These are phyloP conservation scores for Eueides isabella DNA, from an alignment of 1,140 invertebrate species.

Conservation along the genomic window DNA sequence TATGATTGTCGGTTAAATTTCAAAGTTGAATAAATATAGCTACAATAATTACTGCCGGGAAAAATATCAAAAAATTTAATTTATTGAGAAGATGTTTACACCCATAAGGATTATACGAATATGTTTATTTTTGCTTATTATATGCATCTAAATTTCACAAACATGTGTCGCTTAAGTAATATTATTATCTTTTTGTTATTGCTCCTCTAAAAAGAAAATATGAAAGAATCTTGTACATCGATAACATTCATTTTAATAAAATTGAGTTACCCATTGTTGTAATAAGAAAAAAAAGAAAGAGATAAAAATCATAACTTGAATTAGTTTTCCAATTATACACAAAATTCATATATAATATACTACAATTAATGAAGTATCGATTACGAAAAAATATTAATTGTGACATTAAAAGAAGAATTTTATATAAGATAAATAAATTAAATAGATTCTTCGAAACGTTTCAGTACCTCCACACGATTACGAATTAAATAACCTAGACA, in stretches of 20 bases:
- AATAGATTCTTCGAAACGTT: conserved; percentile 34
- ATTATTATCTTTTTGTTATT: background rate
- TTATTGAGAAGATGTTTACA: background rate
- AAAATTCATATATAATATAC: background rate
- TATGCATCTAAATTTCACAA: background rate
- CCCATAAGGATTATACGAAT: background rate
- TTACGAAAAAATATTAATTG: background rate
- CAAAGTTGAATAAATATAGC: background rate
- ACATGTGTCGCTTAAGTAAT: background rate
- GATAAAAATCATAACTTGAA: background rate
- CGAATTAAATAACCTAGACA: conserved; percentile 84
- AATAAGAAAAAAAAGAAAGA: too few species aligned
- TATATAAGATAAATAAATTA: too few species aligned
- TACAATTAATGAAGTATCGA: background rate
- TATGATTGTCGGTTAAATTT: background rate
- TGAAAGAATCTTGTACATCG: too few species aligned
- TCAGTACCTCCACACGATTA: conserved; percentile 84
- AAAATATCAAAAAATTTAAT: background rate
- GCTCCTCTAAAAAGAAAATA: background rate
- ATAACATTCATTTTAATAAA: background rate
- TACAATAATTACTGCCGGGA: background rate
- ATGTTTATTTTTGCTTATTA: conserved; percentile 2
- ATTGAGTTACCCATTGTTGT: background rate
- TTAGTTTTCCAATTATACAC: background rate
- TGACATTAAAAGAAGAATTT: too few species aligned